Percentiles rank a stretch among this genome's conserved stretches.
Evolutionary conservation across 2,113 vertebrate species (phyloP).

Genomic region (Ammospiza caudacuta): DNA sequence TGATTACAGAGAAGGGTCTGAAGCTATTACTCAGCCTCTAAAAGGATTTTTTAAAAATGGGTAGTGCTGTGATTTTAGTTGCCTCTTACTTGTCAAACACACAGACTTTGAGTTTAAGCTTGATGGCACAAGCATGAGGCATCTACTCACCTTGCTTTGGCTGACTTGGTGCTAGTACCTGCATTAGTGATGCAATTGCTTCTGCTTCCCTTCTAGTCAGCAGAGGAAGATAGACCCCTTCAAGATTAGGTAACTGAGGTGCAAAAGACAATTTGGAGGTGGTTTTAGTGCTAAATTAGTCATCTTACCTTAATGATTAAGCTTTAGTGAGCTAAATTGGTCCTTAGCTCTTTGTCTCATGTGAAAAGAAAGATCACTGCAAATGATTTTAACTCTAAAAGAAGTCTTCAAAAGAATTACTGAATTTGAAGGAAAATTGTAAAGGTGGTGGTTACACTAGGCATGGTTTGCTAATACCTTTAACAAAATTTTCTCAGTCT

Average conservation of each 20-base stretch:
- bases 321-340: neutral
- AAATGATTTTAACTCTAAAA: neutral
- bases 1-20: neutral
- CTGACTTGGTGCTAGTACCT: neutral
- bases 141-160: neutral
- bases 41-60: neutral
- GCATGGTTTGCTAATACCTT: neutral
- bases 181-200: neutral
- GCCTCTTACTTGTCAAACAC: neutral
- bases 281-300: constrained; percentile 14
- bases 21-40: neutral
- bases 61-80: neutral
- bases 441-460: neutral
- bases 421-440: neutral
- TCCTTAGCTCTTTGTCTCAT: constrained; percentile 8
- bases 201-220: neutral
- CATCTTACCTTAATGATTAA: constrained; percentile 24
- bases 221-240: neutral
- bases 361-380: constrained; percentile 8
- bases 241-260: neutral
- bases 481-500: neutral
- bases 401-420: constrained; percentile 15
- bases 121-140: neutral
- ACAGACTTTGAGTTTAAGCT: neutral
- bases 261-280: neutral